A percentile compares a stretch with the other conserved stretches of the same genome.
phyloP scores from a whole-genome alignment of 2,113 vertebrate species.

The Quiscalus mexicanus region DNA sequence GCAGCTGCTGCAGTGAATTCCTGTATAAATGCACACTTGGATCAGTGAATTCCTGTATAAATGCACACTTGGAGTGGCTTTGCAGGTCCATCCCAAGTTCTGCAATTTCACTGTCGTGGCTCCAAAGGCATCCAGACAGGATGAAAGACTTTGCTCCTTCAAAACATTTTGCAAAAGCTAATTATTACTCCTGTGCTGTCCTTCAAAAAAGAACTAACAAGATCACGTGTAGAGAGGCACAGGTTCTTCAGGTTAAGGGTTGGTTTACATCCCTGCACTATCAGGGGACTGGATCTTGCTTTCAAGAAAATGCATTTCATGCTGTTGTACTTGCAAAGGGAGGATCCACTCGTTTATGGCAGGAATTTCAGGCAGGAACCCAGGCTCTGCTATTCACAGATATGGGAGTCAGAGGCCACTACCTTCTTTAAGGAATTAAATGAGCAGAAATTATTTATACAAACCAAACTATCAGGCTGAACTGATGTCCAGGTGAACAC shows the following conservation, averaged over 20 bases:
- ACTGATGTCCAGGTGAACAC: background rate
- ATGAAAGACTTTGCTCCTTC: background rate
- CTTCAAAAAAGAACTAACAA: background rate
- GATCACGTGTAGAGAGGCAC: background rate
- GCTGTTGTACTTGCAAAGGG: background rate
- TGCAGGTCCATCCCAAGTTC: background rate
- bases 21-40: no score
- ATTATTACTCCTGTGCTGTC: background rate
- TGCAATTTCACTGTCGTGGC: accelerated
- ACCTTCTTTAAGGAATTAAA: background rate
- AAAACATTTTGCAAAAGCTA: constrained; percentile 12
- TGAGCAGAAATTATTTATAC: background rate
- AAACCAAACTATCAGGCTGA: background rate
- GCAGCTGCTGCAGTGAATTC: background rate
- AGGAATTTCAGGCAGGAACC: background rate
- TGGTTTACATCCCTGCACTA: background rate
- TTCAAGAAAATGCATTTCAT: background rate
- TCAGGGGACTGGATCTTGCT: background rate
- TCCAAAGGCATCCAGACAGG: background rate
- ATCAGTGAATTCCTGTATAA: no score
- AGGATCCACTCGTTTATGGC: background rate
- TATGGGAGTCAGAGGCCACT: background rate
- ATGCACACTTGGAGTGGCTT: background rate
- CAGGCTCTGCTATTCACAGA: background rate
- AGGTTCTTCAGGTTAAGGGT: constrained; percentile 15